Base-by-base conservation (phyloP, 2,888 invertebrate species). In the Tetropium fuscum region DNA sequence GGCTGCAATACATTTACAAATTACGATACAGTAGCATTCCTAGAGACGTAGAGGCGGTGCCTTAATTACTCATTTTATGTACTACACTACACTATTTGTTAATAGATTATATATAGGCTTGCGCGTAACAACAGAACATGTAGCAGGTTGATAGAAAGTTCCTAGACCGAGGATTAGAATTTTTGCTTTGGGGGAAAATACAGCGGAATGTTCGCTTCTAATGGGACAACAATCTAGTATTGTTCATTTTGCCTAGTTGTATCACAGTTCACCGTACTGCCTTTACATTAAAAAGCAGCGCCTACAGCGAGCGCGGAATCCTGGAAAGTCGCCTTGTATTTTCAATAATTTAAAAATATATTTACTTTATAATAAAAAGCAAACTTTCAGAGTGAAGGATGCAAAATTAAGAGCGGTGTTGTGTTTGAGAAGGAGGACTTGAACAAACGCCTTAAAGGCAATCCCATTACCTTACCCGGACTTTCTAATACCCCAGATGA, bases 381-480 rank as follows among this genome's bases (percentile, higher is more conserved):
- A 75, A 77, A 76, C 75, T 70, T 64, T 60, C 66, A 70, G 70
- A 67, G 72, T 73, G 74, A 64, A 69, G 72, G 72, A 77, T 77
- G 74, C 75, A 76, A 74, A 78, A 76, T 78, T 76, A 74, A 71
- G 70, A 74, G 76, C 70, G 66, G 75, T 60, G 72, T 75, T 75
- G 74, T 76, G 68, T 73, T 74, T 81, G 72, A 68, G 64, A 74
- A 76, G 71, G 75, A 71, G 62, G 75, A 74, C 72, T 81, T 84
- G 82, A 85, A 84, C 84, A 84, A 85, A 85, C 83, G 83, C 84
- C 84, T 84, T 80, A 82, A 81, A 85, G 85, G 84, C 84, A 60
- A 84, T 84, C 84, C 83, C 84, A 84, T 87, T 85, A 78, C 87
- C 78, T 76, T 78, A 76, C 75, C 73, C 72, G 65, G 63, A 68